Conservation (phyloP, 2,113 vertebrate species). For the Tragelaphus strepsiceros region DNA sequence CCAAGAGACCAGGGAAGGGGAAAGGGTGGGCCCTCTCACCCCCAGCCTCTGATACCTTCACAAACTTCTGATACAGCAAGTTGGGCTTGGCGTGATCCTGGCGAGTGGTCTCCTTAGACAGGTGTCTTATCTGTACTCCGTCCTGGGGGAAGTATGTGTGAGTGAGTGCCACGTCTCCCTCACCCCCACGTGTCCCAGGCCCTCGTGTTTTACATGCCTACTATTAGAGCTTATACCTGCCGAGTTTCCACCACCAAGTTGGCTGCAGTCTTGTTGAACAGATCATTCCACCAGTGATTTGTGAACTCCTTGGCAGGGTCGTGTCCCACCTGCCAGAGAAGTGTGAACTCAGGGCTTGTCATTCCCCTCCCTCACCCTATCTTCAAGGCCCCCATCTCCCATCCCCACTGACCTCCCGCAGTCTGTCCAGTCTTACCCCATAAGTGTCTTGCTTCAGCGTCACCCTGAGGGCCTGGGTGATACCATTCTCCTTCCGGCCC, state of each 20-base stretch:
- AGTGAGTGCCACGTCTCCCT: background rate
- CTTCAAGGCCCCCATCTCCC: background rate
- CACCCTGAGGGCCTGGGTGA: slow-evolving; percentile 89
- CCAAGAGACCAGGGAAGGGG: background rate
- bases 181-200: rapidly evolving
- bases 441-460: slow-evolving; percentile 91
- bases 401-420: background rate
- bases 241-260: slow-evolving; percentile 85
- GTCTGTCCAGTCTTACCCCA: slow-evolving; percentile 82
- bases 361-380: background rate
- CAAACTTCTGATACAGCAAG: slow-evolving; percentile 90
- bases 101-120: slow-evolving; percentile 77
- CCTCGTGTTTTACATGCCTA: background rate
- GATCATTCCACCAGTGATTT: slow-evolving; percentile 96
- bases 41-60: slow-evolving; percentile 83
- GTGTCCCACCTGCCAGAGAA: slow-evolving; percentile 87
- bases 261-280: slow-evolving; percentile 92
- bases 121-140: slow-evolving; percentile 83
- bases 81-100: slow-evolving; percentile 80
- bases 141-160: slow-evolving; percentile 75
- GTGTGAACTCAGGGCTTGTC: background rate
- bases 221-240: slow-evolving; percentile 73
- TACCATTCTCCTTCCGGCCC: slow-evolving; percentile 87
- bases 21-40: rapidly evolving
- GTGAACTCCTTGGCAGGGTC: slow-evolving; percentile 90